A percentile compares a stretch with the other conserved stretches of the same genome.
Conservation (phyloP, 2,888 invertebrate genomes). For the Nomada hirtipes region DNA sequence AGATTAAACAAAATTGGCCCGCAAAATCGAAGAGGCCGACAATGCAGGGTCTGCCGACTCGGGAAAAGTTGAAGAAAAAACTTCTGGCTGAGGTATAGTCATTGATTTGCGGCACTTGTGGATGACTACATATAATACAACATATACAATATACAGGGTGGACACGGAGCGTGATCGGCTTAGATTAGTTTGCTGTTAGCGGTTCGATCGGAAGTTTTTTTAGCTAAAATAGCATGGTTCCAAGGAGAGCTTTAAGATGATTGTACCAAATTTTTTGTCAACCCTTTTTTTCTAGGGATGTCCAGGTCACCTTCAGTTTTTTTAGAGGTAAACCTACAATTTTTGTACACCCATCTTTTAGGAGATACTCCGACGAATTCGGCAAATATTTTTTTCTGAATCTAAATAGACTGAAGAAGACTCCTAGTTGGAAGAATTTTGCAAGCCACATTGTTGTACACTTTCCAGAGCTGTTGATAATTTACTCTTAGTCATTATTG, state of each 20-base stretch:
- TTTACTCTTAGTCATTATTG: no score
- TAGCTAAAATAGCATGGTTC: conserved; percentile 16
- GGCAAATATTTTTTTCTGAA: not conserved
- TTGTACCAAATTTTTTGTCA: not conserved
- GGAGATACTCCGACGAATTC: not conserved
- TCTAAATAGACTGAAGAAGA: not conserved
- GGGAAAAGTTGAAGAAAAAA: conserved; percentile 74
- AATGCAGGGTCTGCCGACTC: conserved; percentile 72
- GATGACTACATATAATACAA: conserved; percentile 32
- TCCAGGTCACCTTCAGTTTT: not conserved
- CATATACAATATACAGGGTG: not conserved
- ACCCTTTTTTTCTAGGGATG: not conserved
- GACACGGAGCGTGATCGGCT: not conserved
- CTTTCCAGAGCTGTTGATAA: no score
- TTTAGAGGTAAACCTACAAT: not conserved
- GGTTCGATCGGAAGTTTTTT: conserved; percentile 6
- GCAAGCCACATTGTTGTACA: no score
- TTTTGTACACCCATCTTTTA: not conserved
- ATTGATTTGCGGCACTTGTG: conserved; percentile 50
- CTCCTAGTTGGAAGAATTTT: no score
- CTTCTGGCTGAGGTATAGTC: conserved; percentile 74
- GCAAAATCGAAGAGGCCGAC: conserved; percentile 73
- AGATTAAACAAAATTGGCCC: conserved; percentile 77
- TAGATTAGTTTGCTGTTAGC: not conserved
- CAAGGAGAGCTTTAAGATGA: conserved; percentile 11